phyloP scores from a whole-genome alignment of 2,113 vertebrate genomes.

The Tachysurus vachellii region DNA sequence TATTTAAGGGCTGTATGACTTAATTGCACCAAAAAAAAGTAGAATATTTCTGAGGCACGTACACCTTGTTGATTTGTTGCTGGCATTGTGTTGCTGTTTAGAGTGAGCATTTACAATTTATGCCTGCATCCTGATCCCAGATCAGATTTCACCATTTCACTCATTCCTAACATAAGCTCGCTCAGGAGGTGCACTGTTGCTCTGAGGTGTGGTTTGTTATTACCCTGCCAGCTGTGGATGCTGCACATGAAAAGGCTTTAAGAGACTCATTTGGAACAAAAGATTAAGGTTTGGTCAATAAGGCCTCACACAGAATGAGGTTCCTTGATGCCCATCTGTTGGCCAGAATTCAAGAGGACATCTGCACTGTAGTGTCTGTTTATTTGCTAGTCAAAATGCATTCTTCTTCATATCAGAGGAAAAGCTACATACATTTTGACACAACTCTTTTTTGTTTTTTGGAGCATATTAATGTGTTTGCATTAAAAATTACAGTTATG shows the following conservation, averaged over 20 bases:
- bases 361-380: constrained; percentile 69
- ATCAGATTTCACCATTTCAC: constrained; percentile 1
- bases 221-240: constrained; percentile 51
- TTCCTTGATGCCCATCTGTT: constrained; percentile 60
- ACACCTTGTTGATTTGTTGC: background rate
- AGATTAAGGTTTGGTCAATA: constrained; percentile 58
- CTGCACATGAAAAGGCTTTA: constrained; percentile 52
- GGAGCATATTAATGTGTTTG: background rate
- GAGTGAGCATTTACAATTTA: background rate
- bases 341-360: constrained; percentile 57
- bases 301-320: constrained; percentile 57
- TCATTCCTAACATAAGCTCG: background rate
- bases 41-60: background rate
- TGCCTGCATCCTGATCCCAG: constrained; percentile 1
- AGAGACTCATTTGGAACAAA: constrained; percentile 61
- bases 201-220: constrained; percentile 53
- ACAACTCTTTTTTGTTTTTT: too few relatives aligned
- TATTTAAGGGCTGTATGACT: background rate
- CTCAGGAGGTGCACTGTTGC: constrained; percentile 9
- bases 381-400: constrained; percentile 64
- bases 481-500: background rate
- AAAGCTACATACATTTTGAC: background rate
- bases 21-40: background rate
- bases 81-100: background rate
- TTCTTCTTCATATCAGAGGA: constrained; percentile 9